Conservation (phyloP, 2,797 vertebrate species). For the Gobionotothen gibberifrons region DNA sequence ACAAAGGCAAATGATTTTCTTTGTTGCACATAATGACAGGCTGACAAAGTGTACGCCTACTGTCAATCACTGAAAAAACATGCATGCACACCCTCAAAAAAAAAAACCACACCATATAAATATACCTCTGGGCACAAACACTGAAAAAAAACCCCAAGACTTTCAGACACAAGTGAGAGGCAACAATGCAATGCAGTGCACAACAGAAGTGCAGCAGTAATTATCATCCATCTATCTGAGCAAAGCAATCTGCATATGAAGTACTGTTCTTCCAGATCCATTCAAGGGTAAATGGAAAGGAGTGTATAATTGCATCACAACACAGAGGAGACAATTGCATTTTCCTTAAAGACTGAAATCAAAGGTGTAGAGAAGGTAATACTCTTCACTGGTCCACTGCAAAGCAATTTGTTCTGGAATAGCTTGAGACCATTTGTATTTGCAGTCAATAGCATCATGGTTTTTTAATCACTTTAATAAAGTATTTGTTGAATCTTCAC, state of each 20-base stretch:
- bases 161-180: slow-evolving; percentile 43
- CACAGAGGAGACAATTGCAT: slow-evolving; percentile 8
- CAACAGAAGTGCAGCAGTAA: slow-evolving; percentile 42
- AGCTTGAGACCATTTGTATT: slow-evolving; percentile 20
- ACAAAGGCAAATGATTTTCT: slow-evolving; percentile 58
- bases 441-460: slow-evolving; percentile 18
- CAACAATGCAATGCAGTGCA: slow-evolving; percentile 20
- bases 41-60: slow-evolving; percentile 18
- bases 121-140: slow-evolving; percentile 19
- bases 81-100: slow-evolving; percentile 1
- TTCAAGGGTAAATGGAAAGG: slow-evolving; percentile 27
- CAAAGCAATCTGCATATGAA: slow-evolving; percentile 67
- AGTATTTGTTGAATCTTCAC: slow-evolving; percentile 26
- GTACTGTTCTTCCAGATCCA: slow-evolving; percentile 43
- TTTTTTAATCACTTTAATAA: slow-evolving; percentile 23
- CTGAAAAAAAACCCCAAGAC: not conserved
- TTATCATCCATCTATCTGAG: slow-evolving; percentile 59
- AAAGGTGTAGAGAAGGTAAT: slow-evolving; percentile 25
- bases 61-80: slow-evolving; percentile 30
- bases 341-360: slow-evolving; percentile 41
- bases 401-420: slow-evolving; percentile 34
- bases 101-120: not conserved
- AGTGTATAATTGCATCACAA: slow-evolving; percentile 33
- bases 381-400: slow-evolving; percentile 2
- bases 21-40: slow-evolving; percentile 52